phyloP scores from a whole-genome alignment of 2,888 invertebrate species.

The Onchidella celtica region DNA sequence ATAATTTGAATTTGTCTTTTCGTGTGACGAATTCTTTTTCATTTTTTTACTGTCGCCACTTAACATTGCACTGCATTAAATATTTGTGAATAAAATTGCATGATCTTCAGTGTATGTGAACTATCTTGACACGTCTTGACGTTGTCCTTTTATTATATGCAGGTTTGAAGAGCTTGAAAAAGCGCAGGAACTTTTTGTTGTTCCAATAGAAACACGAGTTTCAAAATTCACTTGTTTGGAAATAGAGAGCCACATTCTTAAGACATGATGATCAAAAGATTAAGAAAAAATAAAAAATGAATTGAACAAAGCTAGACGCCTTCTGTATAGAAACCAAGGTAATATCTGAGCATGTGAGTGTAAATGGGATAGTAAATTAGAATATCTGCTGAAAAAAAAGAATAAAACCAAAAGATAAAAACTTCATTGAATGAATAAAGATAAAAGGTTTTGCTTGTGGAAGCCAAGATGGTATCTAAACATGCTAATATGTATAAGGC shows the following conservation, averaged over 20 bases:
- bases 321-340: no score
- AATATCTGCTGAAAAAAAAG: no score
- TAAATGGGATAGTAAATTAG: no score
- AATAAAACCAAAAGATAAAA: no score
- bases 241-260: background rate
- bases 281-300: no score
- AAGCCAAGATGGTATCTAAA: no score
- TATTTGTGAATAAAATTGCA: conserved; percentile 24
- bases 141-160: background rate
- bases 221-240: background rate
- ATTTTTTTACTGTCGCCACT: background rate
- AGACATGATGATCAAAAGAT: background rate
- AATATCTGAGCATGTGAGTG: no score
- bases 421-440: no score
- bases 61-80: conserved; percentile 18
- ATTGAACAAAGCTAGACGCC: no score
- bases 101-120: background rate
- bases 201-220: background rate
- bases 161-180: background rate
- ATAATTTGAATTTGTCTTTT: background rate
- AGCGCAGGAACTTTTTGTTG: background rate
- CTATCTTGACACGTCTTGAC: background rate
- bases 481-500: no score
- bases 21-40: background rate
- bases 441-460: no score